Evolutionary conservation across 2,113 vertebrate genomes (phyloP).

Genomic region (Butorides virescens): DNA sequence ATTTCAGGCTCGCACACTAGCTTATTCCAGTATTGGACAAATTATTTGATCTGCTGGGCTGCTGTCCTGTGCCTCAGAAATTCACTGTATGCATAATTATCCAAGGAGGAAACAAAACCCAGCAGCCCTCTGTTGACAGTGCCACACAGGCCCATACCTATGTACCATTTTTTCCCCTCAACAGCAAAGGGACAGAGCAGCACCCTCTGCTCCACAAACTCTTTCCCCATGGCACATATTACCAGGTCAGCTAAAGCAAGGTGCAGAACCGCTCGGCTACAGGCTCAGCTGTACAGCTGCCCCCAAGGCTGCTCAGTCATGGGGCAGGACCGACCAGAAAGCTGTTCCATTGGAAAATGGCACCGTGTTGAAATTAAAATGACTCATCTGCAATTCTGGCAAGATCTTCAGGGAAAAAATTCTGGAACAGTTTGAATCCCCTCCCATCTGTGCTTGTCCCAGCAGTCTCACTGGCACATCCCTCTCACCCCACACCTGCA

Average conservation of each 20-base stretch:
- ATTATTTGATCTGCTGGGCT: not conserved
- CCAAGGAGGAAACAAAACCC: not conserved
- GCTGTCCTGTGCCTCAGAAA: constrained; percentile 14
- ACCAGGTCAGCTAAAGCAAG: not conserved
- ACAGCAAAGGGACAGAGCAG: not conserved
- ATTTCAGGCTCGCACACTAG: not conserved
- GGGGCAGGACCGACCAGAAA: not conserved
- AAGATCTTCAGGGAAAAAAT: not conserved
- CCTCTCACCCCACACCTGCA: not conserved
- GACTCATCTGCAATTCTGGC: not conserved
- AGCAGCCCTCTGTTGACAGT: not conserved
- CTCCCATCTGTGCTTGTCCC: not conserved
- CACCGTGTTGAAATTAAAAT: not conserved
- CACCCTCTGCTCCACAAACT: not conserved
- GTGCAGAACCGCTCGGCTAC: not conserved
- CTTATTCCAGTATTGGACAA: not conserved
- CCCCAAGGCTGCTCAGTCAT: not conserved
- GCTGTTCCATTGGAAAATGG: not conserved
- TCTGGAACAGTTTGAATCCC: not conserved
- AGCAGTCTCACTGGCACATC: not conserved
- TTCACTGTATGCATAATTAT: not conserved
- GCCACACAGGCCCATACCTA: not conserved
- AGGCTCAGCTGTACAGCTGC: not conserved
- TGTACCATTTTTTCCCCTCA: not conserved
- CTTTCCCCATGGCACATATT: accelerated